Evolutionary conservation across 2,113 vertebrate genomes (phyloP).

Genomic region (Percina caprodes): DNA sequence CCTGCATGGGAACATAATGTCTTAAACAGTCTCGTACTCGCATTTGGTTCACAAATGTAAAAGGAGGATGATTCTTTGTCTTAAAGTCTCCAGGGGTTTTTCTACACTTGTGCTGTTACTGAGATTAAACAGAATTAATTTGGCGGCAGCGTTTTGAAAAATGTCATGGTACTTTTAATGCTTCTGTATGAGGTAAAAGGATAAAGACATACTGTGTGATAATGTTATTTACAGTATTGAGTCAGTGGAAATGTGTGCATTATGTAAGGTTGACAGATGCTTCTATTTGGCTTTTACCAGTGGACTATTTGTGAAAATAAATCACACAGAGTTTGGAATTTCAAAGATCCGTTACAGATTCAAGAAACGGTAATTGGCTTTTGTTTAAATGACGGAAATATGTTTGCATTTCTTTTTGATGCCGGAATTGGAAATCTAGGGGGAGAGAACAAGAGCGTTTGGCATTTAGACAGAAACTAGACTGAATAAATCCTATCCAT

Average conservation of each 20-base stretch:
- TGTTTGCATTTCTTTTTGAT: neutral
- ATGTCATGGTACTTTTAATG: neutral
- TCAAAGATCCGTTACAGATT: neutral
- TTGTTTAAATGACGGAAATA: neutral
- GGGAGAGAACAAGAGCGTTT: neutral
- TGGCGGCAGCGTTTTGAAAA: neutral
- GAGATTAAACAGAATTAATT: constrained; percentile 32
- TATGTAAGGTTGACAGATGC: neutral
- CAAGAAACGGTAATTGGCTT: neutral
- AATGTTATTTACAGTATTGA: neutral
- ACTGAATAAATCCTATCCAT: neutral
- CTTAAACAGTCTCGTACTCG: constrained; percentile 48
- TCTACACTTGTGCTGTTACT: neutral
- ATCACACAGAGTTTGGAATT: neutral
- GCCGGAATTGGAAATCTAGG: neutral
- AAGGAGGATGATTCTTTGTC: constrained; percentile 34
- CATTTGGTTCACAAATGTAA: constrained; percentile 44
- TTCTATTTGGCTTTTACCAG: neutral
- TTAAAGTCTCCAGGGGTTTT: constrained; percentile 17
- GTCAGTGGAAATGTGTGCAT: neutral
- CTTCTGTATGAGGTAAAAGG: neutral
- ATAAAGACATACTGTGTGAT: neutral
- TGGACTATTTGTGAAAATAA: neutral
- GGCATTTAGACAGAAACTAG: neutral
- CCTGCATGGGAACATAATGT: constrained; percentile 53